Evolutionary conservation across 1,140 invertebrate genomes (phyloP).

Genomic region (Campoletis sonorensis): DNA sequence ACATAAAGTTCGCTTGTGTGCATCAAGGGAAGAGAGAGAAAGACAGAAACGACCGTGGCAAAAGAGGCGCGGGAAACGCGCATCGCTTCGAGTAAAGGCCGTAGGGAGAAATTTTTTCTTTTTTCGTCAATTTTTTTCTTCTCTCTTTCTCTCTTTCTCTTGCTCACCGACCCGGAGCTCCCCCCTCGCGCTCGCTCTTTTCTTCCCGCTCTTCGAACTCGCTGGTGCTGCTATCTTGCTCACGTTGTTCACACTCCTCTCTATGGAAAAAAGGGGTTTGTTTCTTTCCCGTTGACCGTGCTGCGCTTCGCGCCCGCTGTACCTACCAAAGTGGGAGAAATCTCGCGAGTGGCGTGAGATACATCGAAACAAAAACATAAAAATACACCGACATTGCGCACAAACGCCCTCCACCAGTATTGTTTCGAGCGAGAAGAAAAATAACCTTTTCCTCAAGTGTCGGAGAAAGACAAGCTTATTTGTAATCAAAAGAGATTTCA

Average conservation of each 20-base stretch:
- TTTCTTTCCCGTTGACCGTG: conserved; percentile 8
- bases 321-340: background rate
- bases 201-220: too few relatives aligned
- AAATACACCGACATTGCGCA: background rate
- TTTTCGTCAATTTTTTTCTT: background rate
- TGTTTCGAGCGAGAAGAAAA: background rate
- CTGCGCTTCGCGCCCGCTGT: too few relatives aligned
- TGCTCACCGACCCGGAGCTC: too few relatives aligned
- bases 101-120: conserved; percentile 31
- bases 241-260: background rate
- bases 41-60: background rate
- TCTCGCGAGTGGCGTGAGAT: background rate
- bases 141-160: background rate
- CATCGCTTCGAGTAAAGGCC: background rate
- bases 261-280: conserved; percentile 9
- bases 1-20: background rate
- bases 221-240: too few relatives aligned
- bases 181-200: too few relatives aligned
- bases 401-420: background rate
- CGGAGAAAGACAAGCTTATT: background rate
- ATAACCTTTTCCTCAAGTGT: too few relatives aligned
- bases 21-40: conserved; percentile 10
- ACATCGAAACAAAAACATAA: background rate
- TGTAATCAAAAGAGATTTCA: background rate
- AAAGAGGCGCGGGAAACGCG: conserved; percentile 2